phyloP scores from a whole-genome alignment of 2,113 vertebrate genomes.

The Elaphurus davidianus region DNA sequence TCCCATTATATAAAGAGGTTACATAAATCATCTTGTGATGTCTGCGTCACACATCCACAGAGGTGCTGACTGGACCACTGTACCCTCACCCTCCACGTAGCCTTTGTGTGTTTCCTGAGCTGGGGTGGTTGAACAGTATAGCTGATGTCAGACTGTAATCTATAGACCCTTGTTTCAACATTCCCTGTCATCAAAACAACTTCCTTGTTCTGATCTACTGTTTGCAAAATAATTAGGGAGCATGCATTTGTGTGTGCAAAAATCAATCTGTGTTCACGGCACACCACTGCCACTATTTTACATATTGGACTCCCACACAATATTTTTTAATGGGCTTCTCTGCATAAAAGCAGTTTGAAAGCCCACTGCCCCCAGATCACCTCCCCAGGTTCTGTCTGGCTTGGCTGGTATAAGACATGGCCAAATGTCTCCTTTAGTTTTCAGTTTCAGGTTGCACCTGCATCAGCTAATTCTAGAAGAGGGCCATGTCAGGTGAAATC shows the following conservation, averaged over 20 bases:
- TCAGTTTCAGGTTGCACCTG: neutral
- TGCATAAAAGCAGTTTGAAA: neutral
- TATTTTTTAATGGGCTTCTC: neutral
- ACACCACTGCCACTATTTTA: rapidly evolving
- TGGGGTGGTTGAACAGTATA: neutral
- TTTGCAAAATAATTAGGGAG: neutral
- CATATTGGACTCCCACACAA: rapidly evolving
- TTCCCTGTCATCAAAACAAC: neutral
- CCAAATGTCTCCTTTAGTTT: neutral
- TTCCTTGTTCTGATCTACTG: neutral
- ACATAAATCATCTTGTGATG: neutral
- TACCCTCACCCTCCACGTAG: neutral
- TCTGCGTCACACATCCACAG: rapidly evolving
- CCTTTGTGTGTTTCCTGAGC: neutral
- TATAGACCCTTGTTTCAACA: neutral
- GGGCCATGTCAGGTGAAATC: neutral
- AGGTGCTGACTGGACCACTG: neutral
- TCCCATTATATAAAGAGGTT: neutral
- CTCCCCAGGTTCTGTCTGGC: neutral
- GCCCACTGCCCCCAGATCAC: neutral
- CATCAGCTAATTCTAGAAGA: neutral
- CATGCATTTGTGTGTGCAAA: neutral
- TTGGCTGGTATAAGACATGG: neutral
- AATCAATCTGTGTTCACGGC: rapidly evolving
- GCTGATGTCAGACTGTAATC: neutral